Conservation (phyloP, 2,888 invertebrate species). For the Noctua fimbriata region DNA sequence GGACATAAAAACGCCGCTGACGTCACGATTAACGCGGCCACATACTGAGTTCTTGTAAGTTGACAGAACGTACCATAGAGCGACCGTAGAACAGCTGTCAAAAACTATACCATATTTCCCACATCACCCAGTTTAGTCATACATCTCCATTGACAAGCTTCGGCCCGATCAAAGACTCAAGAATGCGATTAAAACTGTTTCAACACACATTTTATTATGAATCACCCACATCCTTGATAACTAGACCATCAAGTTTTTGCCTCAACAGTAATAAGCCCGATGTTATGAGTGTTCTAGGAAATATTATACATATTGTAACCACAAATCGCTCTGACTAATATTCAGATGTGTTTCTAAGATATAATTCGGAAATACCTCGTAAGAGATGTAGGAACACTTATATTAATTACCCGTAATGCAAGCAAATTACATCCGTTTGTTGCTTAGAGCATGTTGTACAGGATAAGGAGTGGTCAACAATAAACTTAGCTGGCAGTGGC, state of each 20-base stretch:
- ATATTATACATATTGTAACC: conserved; percentile 63
- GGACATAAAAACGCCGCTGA: neutral
- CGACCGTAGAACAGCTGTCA: conserved; percentile 2
- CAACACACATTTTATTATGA: conserved; percentile 61
- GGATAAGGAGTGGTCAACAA: conserved; percentile 36
- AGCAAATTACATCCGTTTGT: conserved; percentile 75
- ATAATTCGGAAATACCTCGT: conserved; percentile 72
- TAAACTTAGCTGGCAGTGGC: neutral
- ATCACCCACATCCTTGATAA: conserved; percentile 63
- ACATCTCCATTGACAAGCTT: conserved; percentile 8
- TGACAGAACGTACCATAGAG: neutral
- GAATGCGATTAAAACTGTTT: conserved; percentile 57
- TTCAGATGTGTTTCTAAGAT: conserved; percentile 74
- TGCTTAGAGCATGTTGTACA: conserved; percentile 38
- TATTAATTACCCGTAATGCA: conserved; percentile 78
- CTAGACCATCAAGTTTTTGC: conserved; percentile 65
- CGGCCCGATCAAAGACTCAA: conserved; percentile 45
- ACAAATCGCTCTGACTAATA: conserved; percentile 74
- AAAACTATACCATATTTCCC: conserved; percentile 6
- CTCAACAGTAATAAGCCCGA: conserved; percentile 41
- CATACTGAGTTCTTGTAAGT: neutral
- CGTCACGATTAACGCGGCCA: neutral
- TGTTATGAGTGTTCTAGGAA: conserved; percentile 67
- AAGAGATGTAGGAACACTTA: conserved; percentile 70
- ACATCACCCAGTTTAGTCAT: conserved; percentile 29